Evolutionary conservation across 2,888 invertebrate species (phyloP), one percentile per base, ranked within the genome.

Genomic region (Fragum fragum): DNA sequence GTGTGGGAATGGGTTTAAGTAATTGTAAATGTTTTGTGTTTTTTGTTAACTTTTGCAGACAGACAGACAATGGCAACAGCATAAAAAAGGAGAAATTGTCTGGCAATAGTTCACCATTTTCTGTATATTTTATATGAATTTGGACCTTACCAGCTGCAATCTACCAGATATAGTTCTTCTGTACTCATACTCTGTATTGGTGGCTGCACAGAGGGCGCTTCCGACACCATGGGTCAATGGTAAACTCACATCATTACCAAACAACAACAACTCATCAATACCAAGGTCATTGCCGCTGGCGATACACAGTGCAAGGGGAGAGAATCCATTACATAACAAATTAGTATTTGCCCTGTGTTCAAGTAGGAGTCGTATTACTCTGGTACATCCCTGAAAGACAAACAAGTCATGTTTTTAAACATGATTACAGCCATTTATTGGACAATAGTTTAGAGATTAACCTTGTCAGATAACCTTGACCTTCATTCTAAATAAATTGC

Each of bases 261-360:
- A 90, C 16, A 77, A 73, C 71, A 94, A 73, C 36, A 94, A 85
- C 76, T 93, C 93, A 85, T 93, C 93, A 32, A 94, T 89, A n/a
- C 93, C 93, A 88, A 89, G 66, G 83, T 94, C 93, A 83, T 94
- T 94, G 14, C 94, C 94, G 85, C 93, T 93, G 26, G 92, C 89
- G 59, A 94, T 94, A 68, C 94, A 93, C 21, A 94, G 83, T 11
- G 94, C 91, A 6, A 94, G 87, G 52, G 94, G 91, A 63, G 94
- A 93, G 82, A 93, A 93, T 9, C 94, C 94, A 90, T 94, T 94
- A 83, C 94, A 94, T 29, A 94, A 85, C 5, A 94, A 87, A 75
- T 91, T 91, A 0, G 94, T 90, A 85, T 94, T 90, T 52, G 93
- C 94, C 57, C 92, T 90, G 85, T 94, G 91, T 23, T 92, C 91